Evolutionary conservation across 2,888 invertebrate genomes (phyloP).

Genomic region (Tetropium fuscum): DNA sequence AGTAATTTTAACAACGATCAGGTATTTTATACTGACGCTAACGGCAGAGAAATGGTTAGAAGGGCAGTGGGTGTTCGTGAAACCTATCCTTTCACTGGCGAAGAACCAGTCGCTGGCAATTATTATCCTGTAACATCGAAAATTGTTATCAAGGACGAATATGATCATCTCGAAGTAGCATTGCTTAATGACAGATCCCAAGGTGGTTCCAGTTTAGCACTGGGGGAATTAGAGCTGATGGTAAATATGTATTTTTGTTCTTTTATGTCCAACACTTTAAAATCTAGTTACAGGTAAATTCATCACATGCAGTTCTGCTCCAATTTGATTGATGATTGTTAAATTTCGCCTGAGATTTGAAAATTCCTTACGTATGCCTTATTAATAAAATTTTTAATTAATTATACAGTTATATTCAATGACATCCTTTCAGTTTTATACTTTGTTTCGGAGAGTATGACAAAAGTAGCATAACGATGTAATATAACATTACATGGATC

Average conservation of each 20-base stretch:
- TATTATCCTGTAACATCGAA: conserved; percentile 81
- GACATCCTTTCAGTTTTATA: too few species aligned
- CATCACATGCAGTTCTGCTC: too few species aligned
- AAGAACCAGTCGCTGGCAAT: conserved; percentile 75
- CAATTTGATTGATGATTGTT: too few species aligned
- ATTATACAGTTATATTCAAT: too few species aligned
- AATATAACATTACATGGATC: too few species aligned
- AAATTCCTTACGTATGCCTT: too few species aligned
- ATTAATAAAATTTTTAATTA: too few species aligned
- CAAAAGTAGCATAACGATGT: too few species aligned
- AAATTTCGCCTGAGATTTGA: background rate
- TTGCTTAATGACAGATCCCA: conserved; percentile 73
- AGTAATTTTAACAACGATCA: conserved; percentile 42
- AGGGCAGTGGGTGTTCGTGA: conserved; percentile 71
- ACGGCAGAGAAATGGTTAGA: conserved; percentile 77
- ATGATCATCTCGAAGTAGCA: conserved; percentile 65
- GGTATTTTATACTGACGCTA: conserved; percentile 83
- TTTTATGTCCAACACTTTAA: too few species aligned
- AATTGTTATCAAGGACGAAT: conserved; percentile 69
- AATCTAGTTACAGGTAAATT: too few species aligned
- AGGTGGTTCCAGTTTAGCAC: conserved; percentile 71
- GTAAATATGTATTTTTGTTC: conserved; percentile 59
- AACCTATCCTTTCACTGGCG: conserved; percentile 67
- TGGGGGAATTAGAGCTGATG: conserved; percentile 74
- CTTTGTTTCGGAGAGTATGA: too few species aligned